phyloP scores from a whole-genome alignment of 2,888 invertebrate genomes.

The Melanchra persicariae region DNA sequence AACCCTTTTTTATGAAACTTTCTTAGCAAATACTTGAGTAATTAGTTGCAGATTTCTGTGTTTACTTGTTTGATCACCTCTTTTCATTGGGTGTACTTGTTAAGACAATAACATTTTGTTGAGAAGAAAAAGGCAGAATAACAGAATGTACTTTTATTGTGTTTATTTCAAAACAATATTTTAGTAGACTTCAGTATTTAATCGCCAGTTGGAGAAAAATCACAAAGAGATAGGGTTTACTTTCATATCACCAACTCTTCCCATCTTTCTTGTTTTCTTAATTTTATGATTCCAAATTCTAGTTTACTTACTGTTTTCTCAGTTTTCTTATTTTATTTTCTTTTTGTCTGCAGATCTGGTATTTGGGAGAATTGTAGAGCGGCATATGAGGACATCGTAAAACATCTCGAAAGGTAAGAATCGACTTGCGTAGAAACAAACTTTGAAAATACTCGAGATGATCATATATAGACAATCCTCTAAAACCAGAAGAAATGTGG shows the following conservation, averaged over 20 bases:
- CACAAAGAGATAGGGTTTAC: neutral
- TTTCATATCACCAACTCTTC: conserved; percentile 52
- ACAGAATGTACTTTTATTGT: neutral
- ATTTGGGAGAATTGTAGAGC: conserved; percentile 99
- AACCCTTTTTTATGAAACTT: conserved; percentile 86
- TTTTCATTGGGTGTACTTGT: conserved; percentile 17
- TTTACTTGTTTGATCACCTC: conserved; percentile 56
- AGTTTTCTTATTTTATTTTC: conserved; percentile 85
- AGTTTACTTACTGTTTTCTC: conserved; percentile 74
- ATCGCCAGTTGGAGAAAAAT: neutral
- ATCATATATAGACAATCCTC: neutral
- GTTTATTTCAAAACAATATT: neutral
- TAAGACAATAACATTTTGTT: neutral
- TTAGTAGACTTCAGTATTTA: neutral
- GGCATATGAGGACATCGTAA: conserved; percentile 98
- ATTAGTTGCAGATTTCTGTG: conserved; percentile 77
- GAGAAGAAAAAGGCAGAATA: neutral
- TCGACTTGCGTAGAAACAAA: conserved; percentile 29
- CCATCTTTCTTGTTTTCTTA: conserved; percentile 67
- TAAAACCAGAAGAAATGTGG: neutral
- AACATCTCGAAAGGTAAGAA: conserved; percentile 97
- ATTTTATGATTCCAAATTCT: conserved; percentile 70
- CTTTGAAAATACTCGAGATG: neutral
- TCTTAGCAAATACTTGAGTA: conserved; percentile 79
- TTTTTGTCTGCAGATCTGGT: conserved; percentile 93